Base-by-base conservation (phyloP, 2,797 vertebrate genomes). In the Gephyroberyx darwinii region DNA sequence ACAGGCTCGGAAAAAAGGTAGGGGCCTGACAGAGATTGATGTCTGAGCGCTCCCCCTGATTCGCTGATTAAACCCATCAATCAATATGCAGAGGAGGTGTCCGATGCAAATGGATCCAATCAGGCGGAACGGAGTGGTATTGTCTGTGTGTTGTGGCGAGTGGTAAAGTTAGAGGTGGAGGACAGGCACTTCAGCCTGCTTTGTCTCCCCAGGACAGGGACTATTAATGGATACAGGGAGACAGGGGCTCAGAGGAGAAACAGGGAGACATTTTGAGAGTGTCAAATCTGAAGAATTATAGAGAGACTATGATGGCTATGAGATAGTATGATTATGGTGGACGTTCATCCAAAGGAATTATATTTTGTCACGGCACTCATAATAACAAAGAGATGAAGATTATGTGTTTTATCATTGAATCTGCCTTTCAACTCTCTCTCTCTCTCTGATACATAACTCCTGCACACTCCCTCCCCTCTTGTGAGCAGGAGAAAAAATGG, bases 1-100 rank as follows among this genome's bases (percentile, higher is more conserved):
- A 88, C 90, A 89, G 90, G 84, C 89, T 87, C 7, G 80, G 88
- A 90, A 93, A 93, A 92, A 92, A 92, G 90, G 90, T 88, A 89
- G 84, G 80, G 68, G 83, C 88, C 87, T 93, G 93, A 94, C 93
- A 94, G 90, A 91, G 93, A 98, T 96, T 96, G 96, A 99, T 98
- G 95, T 93, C 90, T 93, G 93, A 95, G 94, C 92, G 92, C 93
- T 95, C 93, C 92, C 95, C 95, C 94, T 98, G 97, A 98, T 98
- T 98, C 63, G 93, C 94, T 97, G 97, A 98, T 98, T 97, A 98
- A 97, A 96, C 95, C 96, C 97, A 98, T 98, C 96, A 97, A 98
- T 98, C 96, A 96, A 96, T 95, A 98, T 97, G 96, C 95, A 98
- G 95, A 98, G 92, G 93, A 96, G 94, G 92, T 95, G 95, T 97